A percentile compares a stretch with the other conserved stretches of the same genome.
Conservation (phyloP, 2,113 vertebrate species). For the Gymnorhina tibicen region DNA sequence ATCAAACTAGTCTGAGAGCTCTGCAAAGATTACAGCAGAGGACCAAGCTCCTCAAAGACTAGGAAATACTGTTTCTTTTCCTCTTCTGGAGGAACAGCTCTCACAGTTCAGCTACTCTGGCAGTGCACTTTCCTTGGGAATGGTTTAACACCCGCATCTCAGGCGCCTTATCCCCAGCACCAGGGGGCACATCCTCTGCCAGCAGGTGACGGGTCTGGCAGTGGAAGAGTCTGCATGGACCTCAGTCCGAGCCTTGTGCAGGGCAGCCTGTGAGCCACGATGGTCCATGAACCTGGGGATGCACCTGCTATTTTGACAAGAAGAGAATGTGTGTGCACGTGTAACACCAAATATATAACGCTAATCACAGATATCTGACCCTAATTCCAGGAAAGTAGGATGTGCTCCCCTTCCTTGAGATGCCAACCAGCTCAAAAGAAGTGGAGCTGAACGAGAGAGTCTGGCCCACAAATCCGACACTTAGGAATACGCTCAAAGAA, state of each 20-base stretch:
- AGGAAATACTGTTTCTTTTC: background rate
- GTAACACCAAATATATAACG: fast-evolving
- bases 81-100: background rate
- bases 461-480: fast-evolving
- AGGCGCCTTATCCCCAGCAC: background rate
- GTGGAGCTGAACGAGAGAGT: background rate
- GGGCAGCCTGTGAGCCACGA: background rate
- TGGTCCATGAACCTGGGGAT: background rate
- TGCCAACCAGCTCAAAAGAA: background rate
- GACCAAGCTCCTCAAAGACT: background rate
- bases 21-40: background rate
- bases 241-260: background rate
- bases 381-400: background rate
- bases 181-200: background rate
- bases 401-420: background rate
- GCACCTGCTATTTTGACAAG: background rate
- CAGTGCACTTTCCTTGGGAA: background rate
- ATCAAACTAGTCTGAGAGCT: background rate
- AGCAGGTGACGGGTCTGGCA: background rate
- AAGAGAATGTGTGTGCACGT: background rate
- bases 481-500: background rate
- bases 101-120: background rate
- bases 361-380: background rate
- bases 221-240: background rate
- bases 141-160: fast-evolving